Evolutionary conservation across 2,797 vertebrate species (phyloP), one percentile per base, ranked within the genome.

Genomic region (Microctenopoma lineatum): DNA sequence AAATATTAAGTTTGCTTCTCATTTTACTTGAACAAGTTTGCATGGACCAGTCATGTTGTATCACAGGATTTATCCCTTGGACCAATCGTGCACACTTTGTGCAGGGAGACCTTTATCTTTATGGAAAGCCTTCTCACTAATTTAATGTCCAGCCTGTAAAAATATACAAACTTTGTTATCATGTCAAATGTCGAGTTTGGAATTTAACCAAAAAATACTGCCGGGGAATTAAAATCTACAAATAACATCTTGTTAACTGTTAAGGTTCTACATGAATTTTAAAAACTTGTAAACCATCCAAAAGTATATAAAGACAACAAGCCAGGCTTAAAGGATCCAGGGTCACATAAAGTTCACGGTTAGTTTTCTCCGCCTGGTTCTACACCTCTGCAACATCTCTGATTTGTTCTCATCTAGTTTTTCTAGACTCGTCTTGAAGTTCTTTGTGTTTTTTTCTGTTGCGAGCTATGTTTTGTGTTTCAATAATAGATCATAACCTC

Each of bases 71-170:
- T 44, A 27, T 66, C 2, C 8, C 18, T 48, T 12, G 2, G 0
- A 57, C 13, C 8, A 54, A 36, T 60, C 15, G 42, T 15, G 14
- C 32, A 6, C 12, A 10, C 10, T 65, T 59, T 70, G 32, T 52
- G 18, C 4, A 34, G 32, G 7, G 7, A 34, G 7, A 34, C 32
- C 7, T 8, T 34, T 34, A 34, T 34, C 32, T 34, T 34, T 34
- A 54, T 58, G 11, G 15, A 38, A 27, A 34, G 5, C 3, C 7
- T 9, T 18, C 26, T 38, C 6, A 9, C 47, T 42, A 21, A 45
- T 50, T n/a, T 47, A 9, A 55, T 11, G 32, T 42, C 3, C 5
- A 12, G 29, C 32, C 18, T 34, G 8, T 25, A 11, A 14, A 38
- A 38, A 13, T 25, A 51, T 36, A 13, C 21, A 38, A 7, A 56